phyloP scores from a whole-genome alignment of 2,888 invertebrate genomes.

The Loripinus fragilis region DNA sequence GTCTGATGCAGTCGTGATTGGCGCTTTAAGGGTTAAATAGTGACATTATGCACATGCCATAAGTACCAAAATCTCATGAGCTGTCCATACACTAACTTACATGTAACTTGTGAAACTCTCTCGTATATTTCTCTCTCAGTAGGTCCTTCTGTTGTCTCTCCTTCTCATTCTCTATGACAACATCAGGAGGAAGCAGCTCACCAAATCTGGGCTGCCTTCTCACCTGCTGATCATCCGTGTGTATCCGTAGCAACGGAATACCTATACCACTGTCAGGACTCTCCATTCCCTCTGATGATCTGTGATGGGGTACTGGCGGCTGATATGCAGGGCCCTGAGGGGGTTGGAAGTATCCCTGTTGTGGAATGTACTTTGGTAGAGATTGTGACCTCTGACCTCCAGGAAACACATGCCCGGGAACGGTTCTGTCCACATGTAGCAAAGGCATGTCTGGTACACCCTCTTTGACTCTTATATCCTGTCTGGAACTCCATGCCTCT shows the following conservation, averaged over 20 bases:
- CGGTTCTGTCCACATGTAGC: conserved; percentile 60
- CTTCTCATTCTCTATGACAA: conserved; percentile 57
- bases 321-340: conserved; percentile 20
- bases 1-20: no score
- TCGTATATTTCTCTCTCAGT: conserved; percentile 54
- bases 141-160: conserved; percentile 58
- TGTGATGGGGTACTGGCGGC: conserved; percentile 20
- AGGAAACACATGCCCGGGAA: conserved; percentile 50
- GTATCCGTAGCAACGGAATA: conserved; percentile 62
- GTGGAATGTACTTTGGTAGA: conserved; percentile 42
- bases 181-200: conserved; percentile 65
- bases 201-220: conserved; percentile 65
- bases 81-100: conserved; percentile 17
- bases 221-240: conserved; percentile 51
- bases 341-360: conserved; percentile 40
- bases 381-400: conserved; percentile 42
- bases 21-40: no score
- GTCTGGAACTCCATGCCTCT: conserved; percentile 57
- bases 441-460: conserved; percentile 61
- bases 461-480: conserved; percentile 26
- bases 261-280: conserved; percentile 62
- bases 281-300: conserved; percentile 22
- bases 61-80: no score
- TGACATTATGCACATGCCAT: no score
- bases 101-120: conserved; percentile 59